Evolutionary conservation across 2,113 vertebrate species (phyloP).

Genomic region (Leucopternis melanops): DNA sequence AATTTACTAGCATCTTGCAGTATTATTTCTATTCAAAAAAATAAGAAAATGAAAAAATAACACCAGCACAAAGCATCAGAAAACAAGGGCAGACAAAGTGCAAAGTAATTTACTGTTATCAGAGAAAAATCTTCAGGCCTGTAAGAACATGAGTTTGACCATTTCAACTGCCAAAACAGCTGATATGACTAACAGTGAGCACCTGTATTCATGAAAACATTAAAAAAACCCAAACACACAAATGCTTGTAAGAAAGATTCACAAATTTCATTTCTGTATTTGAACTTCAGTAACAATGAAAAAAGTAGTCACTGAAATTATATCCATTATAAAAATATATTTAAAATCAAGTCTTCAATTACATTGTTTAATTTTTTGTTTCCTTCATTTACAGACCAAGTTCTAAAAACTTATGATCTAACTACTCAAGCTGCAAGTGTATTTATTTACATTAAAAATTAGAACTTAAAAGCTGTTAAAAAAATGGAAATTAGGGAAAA

Average conservation of each 20-base stretch:
- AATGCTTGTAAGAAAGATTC: background rate
- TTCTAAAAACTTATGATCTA: background rate
- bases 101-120: background rate
- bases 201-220: background rate
- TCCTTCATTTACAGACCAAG: background rate
- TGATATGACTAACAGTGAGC: background rate
- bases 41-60: too few relatives aligned
- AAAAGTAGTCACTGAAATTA: background rate
- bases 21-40: background rate
- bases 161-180: background rate
- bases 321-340: background rate
- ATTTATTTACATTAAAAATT: background rate
- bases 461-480: background rate
- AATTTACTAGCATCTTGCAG: background rate
- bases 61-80: background rate
- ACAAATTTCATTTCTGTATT: background rate
- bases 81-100: background rate
- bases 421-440: background rate
- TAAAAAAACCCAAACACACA: background rate
- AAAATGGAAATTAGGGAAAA: background rate
- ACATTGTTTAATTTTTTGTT: background rate
- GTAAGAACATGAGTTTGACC: background rate
- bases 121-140: background rate
- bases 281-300: background rate
- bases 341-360: background rate